These are phyloP conservation scores for Nephrotoma flavescens DNA, from an alignment of 2,888 invertebrate species.

Conservation along the genomic window DNA sequence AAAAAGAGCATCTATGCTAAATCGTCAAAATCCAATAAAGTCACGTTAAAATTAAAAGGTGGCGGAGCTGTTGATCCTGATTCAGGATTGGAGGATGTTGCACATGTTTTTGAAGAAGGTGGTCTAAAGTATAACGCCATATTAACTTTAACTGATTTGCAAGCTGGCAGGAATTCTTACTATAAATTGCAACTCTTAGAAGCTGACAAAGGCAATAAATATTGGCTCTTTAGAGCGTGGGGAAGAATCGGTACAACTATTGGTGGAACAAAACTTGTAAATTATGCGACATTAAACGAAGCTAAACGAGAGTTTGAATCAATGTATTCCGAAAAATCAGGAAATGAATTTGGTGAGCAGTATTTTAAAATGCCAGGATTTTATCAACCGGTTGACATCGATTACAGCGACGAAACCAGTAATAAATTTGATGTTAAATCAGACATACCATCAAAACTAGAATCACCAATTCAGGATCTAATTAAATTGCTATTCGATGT, in stretches of 20 bases:
- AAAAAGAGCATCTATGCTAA: slow-evolving; percentile 46
- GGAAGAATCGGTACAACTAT: slow-evolving; percentile 93
- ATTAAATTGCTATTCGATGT: slow-evolving; percentile 82
- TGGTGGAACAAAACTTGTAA: slow-evolving; percentile 55
- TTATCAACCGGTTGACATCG: slow-evolving; percentile 80
- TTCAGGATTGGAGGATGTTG: slow-evolving; percentile 57
- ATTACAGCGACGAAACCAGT: slow-evolving; percentile 51
- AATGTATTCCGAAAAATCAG: slow-evolving; percentile 63
- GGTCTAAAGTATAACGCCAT: slow-evolving; percentile 59
- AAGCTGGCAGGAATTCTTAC: slow-evolving; percentile 77
- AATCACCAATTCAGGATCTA: slow-evolving; percentile 64
- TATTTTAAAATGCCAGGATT: slow-evolving; percentile 38
- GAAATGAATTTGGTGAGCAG: slow-evolving; percentile 60
- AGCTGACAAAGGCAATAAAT: slow-evolving; percentile 48
- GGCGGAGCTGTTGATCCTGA: slow-evolving; percentile 91
- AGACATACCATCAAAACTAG: slow-evolving; percentile 46
- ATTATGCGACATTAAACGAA: slow-evolving; percentile 31
- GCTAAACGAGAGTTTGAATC: slow-evolving; percentile 48
- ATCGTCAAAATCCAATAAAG: slow-evolving; percentile 31
- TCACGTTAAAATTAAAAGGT: slow-evolving; percentile 57
- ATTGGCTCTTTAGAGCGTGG: slow-evolving; percentile 83
- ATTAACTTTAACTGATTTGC: slow-evolving; percentile 73
- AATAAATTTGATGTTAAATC: slow-evolving; percentile 26
- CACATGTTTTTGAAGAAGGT: slow-evolving; percentile 57
- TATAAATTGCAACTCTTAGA: slow-evolving; percentile 89